phyloP scores from a whole-genome alignment of 2,797 vertebrate species.

The Macrochelys suwanniensis region DNA sequence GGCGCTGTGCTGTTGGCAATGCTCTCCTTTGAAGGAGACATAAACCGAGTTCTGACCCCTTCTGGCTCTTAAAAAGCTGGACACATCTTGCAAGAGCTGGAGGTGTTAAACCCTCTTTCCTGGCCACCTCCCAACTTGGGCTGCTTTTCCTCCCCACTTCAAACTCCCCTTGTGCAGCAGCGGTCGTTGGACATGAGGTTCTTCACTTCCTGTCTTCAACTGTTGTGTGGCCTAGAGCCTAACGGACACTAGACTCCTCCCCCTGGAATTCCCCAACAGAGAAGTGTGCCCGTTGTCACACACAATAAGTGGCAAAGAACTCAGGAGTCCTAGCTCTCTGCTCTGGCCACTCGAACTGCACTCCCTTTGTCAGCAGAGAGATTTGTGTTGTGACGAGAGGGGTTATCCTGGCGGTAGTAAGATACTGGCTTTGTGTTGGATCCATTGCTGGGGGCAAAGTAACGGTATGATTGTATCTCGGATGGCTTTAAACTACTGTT shows the following conservation, averaged over 20 bases:
- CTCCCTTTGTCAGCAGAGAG: background rate
- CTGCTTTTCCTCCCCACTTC: background rate
- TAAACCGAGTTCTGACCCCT: background rate
- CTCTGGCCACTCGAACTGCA: background rate
- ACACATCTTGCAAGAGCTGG: background rate
- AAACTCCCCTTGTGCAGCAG: background rate
- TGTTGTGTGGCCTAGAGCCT: background rate
- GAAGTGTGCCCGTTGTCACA: background rate
- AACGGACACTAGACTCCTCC: background rate
- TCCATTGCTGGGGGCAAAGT: background rate
- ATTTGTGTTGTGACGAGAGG: background rate
- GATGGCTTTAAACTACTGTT: background rate
- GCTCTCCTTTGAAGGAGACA: background rate
- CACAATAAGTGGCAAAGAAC: background rate
- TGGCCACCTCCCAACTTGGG: background rate
- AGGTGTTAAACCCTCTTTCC: background rate
- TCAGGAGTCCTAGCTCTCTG: rapidly evolving
- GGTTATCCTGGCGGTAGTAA: background rate
- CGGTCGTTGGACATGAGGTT: rapidly evolving
- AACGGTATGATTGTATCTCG: background rate
- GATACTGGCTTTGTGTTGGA: background rate
- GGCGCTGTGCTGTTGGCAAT: background rate
- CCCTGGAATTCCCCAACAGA: background rate
- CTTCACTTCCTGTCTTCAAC: rapidly evolving
- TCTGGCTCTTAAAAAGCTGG: background rate